phyloP scores from a whole-genome alignment of 2,888 invertebrate species.

The Laspeyria flexula region DNA sequence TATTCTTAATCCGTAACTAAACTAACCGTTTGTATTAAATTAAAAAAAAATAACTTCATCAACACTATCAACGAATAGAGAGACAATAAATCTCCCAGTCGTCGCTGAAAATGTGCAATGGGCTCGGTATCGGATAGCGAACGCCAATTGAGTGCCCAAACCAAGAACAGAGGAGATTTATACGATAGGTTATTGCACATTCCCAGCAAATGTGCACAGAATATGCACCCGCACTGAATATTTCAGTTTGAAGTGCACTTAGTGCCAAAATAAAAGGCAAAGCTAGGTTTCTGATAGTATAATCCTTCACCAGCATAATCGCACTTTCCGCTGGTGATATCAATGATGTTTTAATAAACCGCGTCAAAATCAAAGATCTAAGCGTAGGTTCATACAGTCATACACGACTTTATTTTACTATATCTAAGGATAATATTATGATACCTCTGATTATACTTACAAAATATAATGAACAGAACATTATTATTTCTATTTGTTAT shows the following conservation, averaged over 20 bases:
- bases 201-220: slow-evolving; percentile 62
- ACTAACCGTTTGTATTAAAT: no score
- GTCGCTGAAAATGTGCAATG: slow-evolving; percentile 40
- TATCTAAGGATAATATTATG: no score
- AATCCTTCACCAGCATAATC: slow-evolving; percentile 17
- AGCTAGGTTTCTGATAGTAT: slow-evolving; percentile 15
- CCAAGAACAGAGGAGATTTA: slow-evolving; percentile 61
- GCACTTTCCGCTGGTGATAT: no score
- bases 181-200: slow-evolving; percentile 66
- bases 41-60: no score
- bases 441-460: no score
- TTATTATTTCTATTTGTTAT: no score
- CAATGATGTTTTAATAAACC: no score
- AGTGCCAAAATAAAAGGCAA: slow-evolving; percentile 33
- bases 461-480: no score
- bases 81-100: slow-evolving; percentile 41
- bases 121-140: slow-evolving; percentile 50
- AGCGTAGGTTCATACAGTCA: no score
- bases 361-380: no score
- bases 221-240: slow-evolving; percentile 57
- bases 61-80: slow-evolving; percentile 6
- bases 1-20: no score
- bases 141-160: slow-evolving; percentile 55
- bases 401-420: no score
- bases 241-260: slow-evolving; percentile 48